Conservation (phyloP, 2,888 invertebrate genomes). For the Pharmacophagus antenor region DNA sequence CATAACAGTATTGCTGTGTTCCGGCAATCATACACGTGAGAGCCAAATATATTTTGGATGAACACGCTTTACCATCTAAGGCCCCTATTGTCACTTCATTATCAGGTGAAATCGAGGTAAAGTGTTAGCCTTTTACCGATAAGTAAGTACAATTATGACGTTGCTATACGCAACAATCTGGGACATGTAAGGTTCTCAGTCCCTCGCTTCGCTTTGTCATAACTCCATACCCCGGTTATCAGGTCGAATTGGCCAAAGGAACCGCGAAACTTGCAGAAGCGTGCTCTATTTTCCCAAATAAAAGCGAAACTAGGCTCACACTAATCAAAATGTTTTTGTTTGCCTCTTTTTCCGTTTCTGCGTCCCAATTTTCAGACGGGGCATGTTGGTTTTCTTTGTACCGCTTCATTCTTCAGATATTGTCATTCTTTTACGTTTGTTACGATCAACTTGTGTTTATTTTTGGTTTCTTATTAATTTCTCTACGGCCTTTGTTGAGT, state of each 20-base stretch:
- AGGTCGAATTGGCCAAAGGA: conserved; percentile 7
- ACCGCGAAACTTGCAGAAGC: conserved; percentile 5
- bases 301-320: conserved; percentile 24
- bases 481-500: conserved; percentile 4
- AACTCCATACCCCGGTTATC: too few species aligned
- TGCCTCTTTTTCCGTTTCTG: conserved; percentile 13
- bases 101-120: too few species aligned
- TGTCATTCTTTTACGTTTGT: conserved; percentile 21
- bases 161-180: not conserved
- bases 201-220: not conserved
- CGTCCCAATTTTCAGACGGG: conserved; percentile 15
- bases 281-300: conserved; percentile 9
- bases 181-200: not conserved
- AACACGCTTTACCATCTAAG: too few species aligned
- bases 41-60: too few species aligned
- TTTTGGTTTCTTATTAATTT: conserved; percentile 18
- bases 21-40: too few species aligned
- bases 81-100: too few species aligned
- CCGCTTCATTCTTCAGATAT: conserved; percentile 6
- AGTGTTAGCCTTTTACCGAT: too few species aligned
- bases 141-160: too few species aligned
- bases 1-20: too few species aligned
- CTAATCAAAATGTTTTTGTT: conserved; percentile 30
- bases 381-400: conserved; percentile 16
- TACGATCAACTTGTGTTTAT: conserved; percentile 26